Conservation (phyloP, 2,888 invertebrate genomes). For the Anagyrus pseudococci region DNA sequence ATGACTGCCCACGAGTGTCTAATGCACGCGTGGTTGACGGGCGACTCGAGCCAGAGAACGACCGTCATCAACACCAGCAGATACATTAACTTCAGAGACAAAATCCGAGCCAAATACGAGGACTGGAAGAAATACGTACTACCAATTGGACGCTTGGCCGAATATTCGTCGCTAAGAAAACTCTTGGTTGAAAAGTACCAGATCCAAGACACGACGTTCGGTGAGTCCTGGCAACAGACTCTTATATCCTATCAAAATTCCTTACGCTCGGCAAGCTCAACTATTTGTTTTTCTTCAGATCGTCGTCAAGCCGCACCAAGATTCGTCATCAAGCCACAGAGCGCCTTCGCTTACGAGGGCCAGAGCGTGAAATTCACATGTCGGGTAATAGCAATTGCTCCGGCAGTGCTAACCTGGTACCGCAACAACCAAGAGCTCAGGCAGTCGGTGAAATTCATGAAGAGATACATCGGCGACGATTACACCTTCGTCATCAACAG, state of each 20-base stretch:
- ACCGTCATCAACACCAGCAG: conserved; percentile 82
- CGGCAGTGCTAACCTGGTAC: conserved; percentile 95
- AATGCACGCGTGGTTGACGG: conserved; percentile 93
- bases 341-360: conserved; percentile 95
- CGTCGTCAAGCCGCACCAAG: conserved; percentile 97
- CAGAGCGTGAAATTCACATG: conserved; percentile 98
- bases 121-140: conserved; percentile 84
- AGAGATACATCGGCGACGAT: conserved; percentile 93
- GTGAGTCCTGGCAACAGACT: conserved; percentile 63
- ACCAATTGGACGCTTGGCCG: conserved; percentile 95
- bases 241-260: background rate
- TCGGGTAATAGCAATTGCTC: conserved; percentile 91
- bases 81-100: conserved; percentile 87
- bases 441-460: conserved; percentile 99
- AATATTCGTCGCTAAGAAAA: conserved; percentile 96
- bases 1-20: conserved; percentile 98
- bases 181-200: conserved; percentile 94
- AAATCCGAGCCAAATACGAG: conserved; percentile 82
- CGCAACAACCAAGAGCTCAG: conserved; percentile 90
- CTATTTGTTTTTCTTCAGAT: conserved; percentile 65
- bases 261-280: background rate
- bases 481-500: conserved; percentile 98
- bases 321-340: conserved; percentile 96
- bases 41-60: conserved; percentile 79
- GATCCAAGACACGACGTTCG: conserved; percentile 94